Percentiles rank a stretch among this genome's conserved stretches.
phyloP scores from a whole-genome alignment of 2,113 vertebrate genomes.

The Cathartes aura region DNA sequence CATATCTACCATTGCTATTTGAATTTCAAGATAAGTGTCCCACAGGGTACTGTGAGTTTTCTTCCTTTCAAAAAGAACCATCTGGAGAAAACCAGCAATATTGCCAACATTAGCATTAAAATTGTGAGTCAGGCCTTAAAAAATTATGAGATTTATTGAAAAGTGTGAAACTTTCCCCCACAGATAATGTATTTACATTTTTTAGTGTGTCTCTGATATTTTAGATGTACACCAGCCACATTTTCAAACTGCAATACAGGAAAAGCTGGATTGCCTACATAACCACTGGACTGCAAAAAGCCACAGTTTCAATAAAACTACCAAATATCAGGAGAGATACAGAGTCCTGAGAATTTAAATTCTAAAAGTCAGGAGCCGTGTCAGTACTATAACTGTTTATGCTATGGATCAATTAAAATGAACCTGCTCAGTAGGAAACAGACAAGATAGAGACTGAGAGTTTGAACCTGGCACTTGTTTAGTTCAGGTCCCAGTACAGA shows the following conservation, averaged over 20 bases:
- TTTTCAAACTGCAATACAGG: not conserved
- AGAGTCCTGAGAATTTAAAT: not conserved
- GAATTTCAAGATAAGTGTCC: slow-evolving; percentile 29
- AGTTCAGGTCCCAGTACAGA: not conserved
- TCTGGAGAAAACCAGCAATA: slow-evolving; percentile 50
- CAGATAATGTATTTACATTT: slow-evolving; percentile 31
- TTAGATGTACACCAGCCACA: not conserved
- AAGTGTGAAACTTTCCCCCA: not conserved
- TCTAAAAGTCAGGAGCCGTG: not conserved
- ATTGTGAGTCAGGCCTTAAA: slow-evolving; percentile 5
- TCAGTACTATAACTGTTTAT: not conserved
- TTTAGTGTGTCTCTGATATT: not conserved
- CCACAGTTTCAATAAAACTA: not conserved
- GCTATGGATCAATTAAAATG: not conserved
- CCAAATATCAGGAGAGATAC: not conserved
- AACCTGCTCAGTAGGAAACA: not conserved
- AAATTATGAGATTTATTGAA: not conserved
- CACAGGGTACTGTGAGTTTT: not conserved
- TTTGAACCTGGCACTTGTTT: no score
- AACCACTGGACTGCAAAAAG: not conserved
- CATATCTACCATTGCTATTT: not conserved
- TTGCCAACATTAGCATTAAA: slow-evolving; percentile 47
- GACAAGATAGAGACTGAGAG: not conserved
- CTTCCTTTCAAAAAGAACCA: slow-evolving; percentile 7
- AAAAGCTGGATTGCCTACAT: not conserved